Evolutionary conservation across 1,140 invertebrate genomes (phyloP).

Genomic region (Hypsibius dujardini): DNA sequence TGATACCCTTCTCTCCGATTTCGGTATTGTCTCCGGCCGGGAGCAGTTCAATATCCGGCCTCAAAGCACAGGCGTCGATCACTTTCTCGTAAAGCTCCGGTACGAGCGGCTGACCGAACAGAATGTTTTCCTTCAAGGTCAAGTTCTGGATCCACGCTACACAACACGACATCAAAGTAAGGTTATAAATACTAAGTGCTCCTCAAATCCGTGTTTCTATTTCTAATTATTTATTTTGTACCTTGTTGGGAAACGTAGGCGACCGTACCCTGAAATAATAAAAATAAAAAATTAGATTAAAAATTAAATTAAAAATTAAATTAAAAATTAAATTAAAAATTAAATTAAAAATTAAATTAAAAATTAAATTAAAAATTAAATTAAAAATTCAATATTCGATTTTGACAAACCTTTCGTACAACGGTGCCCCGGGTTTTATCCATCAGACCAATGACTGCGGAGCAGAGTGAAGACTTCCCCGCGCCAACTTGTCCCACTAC

Average conservation of each 20-base stretch:
- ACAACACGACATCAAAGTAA: neutral
- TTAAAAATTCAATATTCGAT: too few species aligned
- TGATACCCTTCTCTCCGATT: conserved; percentile 33
- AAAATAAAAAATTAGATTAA: too few species aligned
- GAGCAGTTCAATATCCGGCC: conserved; percentile 29
- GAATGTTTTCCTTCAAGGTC: conserved; percentile 38
- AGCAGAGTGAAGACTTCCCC: conserved; percentile 41
- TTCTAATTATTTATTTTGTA: too few species aligned
- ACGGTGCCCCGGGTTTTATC: conserved; percentile 32
- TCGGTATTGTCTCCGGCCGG: conserved; percentile 30
- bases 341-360: conserved; percentile 17
- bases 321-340: too few species aligned
- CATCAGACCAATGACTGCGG: conserved; percentile 39
- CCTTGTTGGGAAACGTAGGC: conserved; percentile 64
- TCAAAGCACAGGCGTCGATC: conserved; percentile 25
- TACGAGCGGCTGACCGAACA: conserved; percentile 42
- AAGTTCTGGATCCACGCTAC: conserved; percentile 43
- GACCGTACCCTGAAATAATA: conserved; percentile 45
- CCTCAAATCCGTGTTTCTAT: neutral
- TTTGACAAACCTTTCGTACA: too few species aligned
- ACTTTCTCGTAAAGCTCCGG: conserved; percentile 24
- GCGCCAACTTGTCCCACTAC: conserved; percentile 37
- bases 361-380: too few species aligned
- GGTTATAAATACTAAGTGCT: neutral
- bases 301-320: too few species aligned